Percentiles rank a stretch among this genome's conserved stretches.
Evolutionary conservation across 92 coral and sea anemone genomes (phyloP).

Genomic region (Epizoanthus scotinus): DNA sequence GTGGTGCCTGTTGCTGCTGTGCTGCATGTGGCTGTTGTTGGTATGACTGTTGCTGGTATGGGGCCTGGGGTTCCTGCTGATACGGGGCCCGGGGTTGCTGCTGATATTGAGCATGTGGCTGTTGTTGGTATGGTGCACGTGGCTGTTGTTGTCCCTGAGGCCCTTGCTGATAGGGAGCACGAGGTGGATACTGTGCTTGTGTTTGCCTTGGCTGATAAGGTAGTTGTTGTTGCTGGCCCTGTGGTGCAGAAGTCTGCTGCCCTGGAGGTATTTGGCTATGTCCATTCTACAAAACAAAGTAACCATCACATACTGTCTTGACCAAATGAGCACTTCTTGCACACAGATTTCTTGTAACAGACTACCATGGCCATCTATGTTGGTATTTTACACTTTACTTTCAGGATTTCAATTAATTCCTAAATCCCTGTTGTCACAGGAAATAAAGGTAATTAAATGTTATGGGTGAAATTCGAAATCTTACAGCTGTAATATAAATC

Average conservation of each 20-base stretch:
- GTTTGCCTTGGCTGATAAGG: no score
- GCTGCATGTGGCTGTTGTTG: slow-evolving; percentile 44
- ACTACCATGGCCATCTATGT: no score
- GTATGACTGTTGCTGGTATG: neutral
- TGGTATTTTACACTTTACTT: no score
- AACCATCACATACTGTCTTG: neutral
- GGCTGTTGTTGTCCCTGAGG: slow-evolving; percentile 31
- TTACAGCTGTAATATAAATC: no score
- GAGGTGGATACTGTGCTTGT: no score
- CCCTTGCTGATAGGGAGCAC: slow-evolving; percentile 10
- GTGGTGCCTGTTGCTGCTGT: slow-evolving; percentile 35
- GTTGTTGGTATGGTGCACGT: slow-evolving; percentile 19
- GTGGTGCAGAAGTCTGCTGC: slow-evolving; percentile 8
- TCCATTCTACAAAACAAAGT: slow-evolving; percentile 23
- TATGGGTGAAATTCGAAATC: no score
- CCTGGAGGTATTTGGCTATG: slow-evolving; percentile 9
- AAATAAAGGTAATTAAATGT: no score
- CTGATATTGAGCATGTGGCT: slow-evolving; percentile 20
- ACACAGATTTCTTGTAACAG: no score
- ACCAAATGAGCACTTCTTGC: no score
- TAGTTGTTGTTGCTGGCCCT: slow-evolving; percentile 37
- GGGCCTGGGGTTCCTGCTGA: neutral
- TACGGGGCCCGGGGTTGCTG: slow-evolving; percentile 9
- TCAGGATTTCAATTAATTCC: no score
- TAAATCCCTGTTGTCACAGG: no score